Base-by-base conservation (phyloP, 2,888 invertebrate genomes). In the Entomobrya multifasciata region DNA sequence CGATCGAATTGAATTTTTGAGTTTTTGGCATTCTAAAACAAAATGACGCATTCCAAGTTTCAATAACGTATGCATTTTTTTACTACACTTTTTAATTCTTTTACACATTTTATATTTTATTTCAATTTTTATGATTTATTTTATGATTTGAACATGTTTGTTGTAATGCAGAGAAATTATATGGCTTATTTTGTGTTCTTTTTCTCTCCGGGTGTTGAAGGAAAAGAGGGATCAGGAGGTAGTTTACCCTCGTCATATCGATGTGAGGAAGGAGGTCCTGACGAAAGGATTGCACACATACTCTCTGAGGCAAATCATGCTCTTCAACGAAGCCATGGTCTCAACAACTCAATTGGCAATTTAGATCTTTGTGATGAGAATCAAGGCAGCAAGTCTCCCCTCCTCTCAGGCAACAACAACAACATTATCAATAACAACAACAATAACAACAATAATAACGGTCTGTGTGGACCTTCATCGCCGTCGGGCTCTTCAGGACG, bases 241-340 rank as follows among this genome's bases (percentile, higher is more conserved):
- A 89, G 95, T 87, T 94, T 96, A 92, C 95, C 96, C 80, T 95
- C 95, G 41, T 97, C 96, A 92, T 95, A 95, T 78, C 94, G 96
- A 87, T 92, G 92, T 77, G 92, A 92, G 79, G 95, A 96, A 92
- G 95, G 95, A 91, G 95, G 95, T 91, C 97, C 97, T 36, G 98
- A 99, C 92, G 98, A 99, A 92, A 94, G 98, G 89, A 95, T 99
- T 90, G 96, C 96, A 72, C 98, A 98, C 93, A 98, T 99, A 92
- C 95, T 99, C 86, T 96, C 95, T 92, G 98, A 99, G 92, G 98
- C 98, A 25, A 96, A 97, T 78, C 96, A 97, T 91, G 95, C 97
- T 92, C 97, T 98, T 25, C 90, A 90, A 36, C 85, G 90, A 30
- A 88, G 89, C 55, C 87, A 90, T 62, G 60, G 87, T 84, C 86